phyloP scores from a whole-genome alignment of 2,113 vertebrate genomes.

The Cyphomyrus discorhynchus region DNA sequence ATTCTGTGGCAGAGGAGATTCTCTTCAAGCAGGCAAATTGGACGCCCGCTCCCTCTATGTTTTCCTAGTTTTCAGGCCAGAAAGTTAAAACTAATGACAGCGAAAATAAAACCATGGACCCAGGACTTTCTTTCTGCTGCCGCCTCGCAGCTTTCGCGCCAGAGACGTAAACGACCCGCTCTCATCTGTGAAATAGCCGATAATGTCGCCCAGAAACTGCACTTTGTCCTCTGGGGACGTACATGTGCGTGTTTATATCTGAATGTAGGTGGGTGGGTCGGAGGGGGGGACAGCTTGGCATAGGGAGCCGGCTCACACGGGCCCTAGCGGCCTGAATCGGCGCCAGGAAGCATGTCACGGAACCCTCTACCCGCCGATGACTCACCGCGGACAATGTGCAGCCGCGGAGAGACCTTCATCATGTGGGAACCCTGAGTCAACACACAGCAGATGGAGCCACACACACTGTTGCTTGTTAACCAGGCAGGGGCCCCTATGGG shows the following conservation, averaged over 20 bases:
- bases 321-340: neutral
- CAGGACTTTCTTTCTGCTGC: neutral
- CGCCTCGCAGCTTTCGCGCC: no score
- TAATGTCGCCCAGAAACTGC: neutral
- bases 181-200: neutral
- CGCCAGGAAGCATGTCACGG: neutral
- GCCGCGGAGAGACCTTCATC: neutral
- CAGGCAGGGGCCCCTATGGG: neutral
- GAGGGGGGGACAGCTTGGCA: neutral
- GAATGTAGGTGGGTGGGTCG: neutral
- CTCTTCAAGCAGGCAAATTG: neutral
- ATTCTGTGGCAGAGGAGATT: neutral
- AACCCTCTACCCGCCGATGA: neutral
- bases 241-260: neutral
- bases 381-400: neutral
- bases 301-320: constrained; percentile 16
- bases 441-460: neutral
- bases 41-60: neutral
- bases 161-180: neutral
- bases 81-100: neutral
- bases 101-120: neutral
- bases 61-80: neutral
- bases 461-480: neutral
- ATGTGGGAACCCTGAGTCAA: neutral
- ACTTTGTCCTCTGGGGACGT: neutral